Base-by-base conservation (phyloP, 2,113 vertebrate species). In the Todiramphus chloris region DNA sequence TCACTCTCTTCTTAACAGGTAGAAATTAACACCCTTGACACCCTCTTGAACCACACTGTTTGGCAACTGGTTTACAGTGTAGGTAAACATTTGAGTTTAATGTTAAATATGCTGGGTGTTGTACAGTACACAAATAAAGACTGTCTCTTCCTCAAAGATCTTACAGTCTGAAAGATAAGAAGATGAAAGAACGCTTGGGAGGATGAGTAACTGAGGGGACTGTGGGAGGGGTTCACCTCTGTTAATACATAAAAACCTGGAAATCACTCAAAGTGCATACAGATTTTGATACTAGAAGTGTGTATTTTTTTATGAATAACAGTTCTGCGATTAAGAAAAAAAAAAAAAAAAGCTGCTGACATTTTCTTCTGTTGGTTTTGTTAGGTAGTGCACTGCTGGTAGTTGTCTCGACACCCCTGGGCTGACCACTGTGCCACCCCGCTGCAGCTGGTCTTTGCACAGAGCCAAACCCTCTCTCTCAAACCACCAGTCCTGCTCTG, bases 161-260 rank as follows among this genome's bases (percentile, higher is more conserved):
- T 92, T 93, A 89, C 60, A 69, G 80, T 96, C 95, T 95, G 80
- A 93, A 87, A 96, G 95, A 96, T 93, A 92, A 94, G 79, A 84
- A 94, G 90, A 96, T 97, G 92, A 96, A 95, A 95, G 94, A 83
- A 50, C 48, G 39, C 53, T 91, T 53, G 69, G 62, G 80, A 95
- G 94, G 79, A 89, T 87, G 83, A 95, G 62, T 72, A 92, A 94
- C 33, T 2, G 1, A 11, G 66, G 50, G 56, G n/a, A 82, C 74
- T 85, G 62, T 6, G 30, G 94, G 84, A 93, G 77, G 70, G 58
- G 11, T 51, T 84, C 75, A 51, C 30, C 8, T 53, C 58, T 76
- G 81, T 58, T 59, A 74, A 87, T 82, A 83, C 1, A 1, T 78
- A 77, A 74, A 90, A 94, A 44, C 19, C 39, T 91, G 89, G 77